Conservation (phyloP, 2,797 vertebrate species). For the Nasua narica region DNA sequence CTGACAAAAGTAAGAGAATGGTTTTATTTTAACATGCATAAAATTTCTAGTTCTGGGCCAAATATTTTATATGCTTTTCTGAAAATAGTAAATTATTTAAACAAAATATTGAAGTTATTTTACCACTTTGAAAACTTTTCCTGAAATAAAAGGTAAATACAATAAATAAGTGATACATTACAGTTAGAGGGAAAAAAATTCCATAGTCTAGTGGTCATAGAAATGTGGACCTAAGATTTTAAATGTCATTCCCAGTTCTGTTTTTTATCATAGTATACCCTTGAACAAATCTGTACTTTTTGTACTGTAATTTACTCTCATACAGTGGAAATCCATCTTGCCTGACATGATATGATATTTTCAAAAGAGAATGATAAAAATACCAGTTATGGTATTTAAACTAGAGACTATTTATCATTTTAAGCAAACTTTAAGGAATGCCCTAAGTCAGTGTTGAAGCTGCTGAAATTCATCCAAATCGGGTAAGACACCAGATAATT, state of each 20-base stretch:
- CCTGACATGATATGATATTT: neutral
- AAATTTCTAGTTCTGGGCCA: neutral
- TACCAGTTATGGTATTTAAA: neutral
- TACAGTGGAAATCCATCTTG: neutral
- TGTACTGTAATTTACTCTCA: neutral
- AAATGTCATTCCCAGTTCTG: neutral
- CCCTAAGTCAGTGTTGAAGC: neutral
- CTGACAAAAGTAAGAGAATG: neutral
- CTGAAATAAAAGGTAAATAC: neutral
- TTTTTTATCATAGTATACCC: neutral
- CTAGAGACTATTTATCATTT: neutral
- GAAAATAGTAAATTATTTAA: neutral
- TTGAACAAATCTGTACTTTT: neutral
- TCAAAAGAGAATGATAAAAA: conserved; percentile 19
- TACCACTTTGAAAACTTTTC: neutral
- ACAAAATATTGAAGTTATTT: neutral
- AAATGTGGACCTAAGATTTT: neutral
- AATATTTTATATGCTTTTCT: neutral
- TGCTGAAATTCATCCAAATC: neutral
- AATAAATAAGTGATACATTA: neutral
- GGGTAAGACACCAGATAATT: neutral
- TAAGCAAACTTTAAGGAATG: neutral
- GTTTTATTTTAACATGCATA: neutral
- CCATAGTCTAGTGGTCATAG: neutral
- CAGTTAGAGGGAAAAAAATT: neutral